phyloP scores from a whole-genome alignment of 2,797 vertebrate genomes.

The Clarias fuscus region DNA sequence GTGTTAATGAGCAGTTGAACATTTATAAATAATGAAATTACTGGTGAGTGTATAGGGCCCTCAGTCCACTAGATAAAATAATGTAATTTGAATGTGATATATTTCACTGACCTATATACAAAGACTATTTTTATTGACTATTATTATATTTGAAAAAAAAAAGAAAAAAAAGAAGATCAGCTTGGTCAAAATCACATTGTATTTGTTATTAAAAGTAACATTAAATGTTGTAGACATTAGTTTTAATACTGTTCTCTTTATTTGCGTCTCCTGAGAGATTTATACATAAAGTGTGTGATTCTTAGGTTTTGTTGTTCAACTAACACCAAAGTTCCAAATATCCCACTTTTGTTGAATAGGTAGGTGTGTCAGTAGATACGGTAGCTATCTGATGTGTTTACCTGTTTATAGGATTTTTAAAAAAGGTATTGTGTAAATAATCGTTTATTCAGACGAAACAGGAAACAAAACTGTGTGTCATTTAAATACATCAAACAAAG shows the following conservation, averaged over 20 bases:
- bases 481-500: neutral
- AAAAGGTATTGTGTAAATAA: neutral
- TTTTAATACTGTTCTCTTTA: neutral
- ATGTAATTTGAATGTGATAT: conserved; percentile 40
- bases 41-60: neutral
- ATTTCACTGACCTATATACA: conserved; percentile 29
- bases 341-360: neutral
- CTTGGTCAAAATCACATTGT: neutral
- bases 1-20: no score
- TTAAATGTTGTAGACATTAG: neutral
- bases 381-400: neutral
- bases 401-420: neutral
- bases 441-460: neutral
- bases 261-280: neutral
- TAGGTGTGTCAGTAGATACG: neutral
- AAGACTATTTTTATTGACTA: neutral
- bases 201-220: no score
- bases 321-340: no score
- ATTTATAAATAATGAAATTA: no score
- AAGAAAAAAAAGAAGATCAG: neutral
- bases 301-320: neutral
- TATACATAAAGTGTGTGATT: neutral
- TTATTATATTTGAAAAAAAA: conserved; percentile 32
- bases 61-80: conserved; percentile 37
- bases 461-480: neutral